phyloP scores from a whole-genome alignment of 2,888 invertebrate genomes.

The Coenonympha arcania region DNA sequence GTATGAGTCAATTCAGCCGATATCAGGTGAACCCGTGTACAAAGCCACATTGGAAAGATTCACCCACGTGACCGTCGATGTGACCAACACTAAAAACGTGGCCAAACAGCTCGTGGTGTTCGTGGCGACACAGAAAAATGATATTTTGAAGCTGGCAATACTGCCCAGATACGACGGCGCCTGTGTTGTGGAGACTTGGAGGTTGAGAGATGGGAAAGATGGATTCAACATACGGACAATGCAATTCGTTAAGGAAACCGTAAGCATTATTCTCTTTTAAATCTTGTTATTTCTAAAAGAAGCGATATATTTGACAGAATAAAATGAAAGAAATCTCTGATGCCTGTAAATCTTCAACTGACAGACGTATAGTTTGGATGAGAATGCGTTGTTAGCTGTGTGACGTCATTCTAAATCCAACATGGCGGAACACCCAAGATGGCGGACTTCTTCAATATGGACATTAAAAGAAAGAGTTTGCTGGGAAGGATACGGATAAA shows the following conservation, averaged over 20 bases:
- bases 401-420: too few species aligned
- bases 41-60: constrained; percentile 80
- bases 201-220: constrained; percentile 74
- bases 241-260: constrained; percentile 86
- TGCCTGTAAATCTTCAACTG: too few species aligned
- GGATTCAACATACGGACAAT: constrained; percentile 76
- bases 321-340: too few species aligned
- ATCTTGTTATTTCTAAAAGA: too few species aligned
- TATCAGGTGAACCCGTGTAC: constrained; percentile 80
- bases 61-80: constrained; percentile 87
- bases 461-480: too few species aligned
- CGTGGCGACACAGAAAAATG: constrained; percentile 82
- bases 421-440: too few species aligned
- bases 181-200: constrained; percentile 90
- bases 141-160: constrained; percentile 86
- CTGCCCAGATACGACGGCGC: constrained; percentile 80
- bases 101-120: constrained; percentile 84
- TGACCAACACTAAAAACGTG: constrained; percentile 80
- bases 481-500: too few species aligned
- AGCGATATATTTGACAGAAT: too few species aligned
- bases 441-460: too few species aligned
- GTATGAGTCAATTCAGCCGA: constrained; percentile 88
- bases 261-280: constrained; percentile 47
- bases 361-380: too few species aligned
- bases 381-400: too few species aligned